A percentile compares a stretch with the other conserved stretches of the same genome.
Conservation (phyloP, 2,797 vertebrate genomes). For the Trachops cirrhosus region DNA sequence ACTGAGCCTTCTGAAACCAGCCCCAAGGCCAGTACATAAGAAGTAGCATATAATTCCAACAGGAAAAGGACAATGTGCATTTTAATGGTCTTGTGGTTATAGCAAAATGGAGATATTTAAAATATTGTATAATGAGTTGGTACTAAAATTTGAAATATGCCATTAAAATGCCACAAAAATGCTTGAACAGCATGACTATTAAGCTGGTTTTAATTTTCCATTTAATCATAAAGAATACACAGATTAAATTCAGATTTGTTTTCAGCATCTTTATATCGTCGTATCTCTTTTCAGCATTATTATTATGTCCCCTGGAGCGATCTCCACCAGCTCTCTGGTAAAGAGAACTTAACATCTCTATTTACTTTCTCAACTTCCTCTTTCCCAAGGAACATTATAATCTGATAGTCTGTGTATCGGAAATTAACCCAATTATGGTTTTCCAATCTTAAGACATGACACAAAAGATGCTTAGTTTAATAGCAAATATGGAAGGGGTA, state of each 20-base stretch:
- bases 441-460: neutral
- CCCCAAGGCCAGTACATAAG: slow-evolving; percentile 41
- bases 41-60: slow-evolving; percentile 36
- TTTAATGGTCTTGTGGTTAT: slow-evolving; percentile 34
- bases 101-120: slow-evolving; percentile 49
- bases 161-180: neutral
- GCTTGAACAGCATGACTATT: slow-evolving; percentile 45
- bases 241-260: slow-evolving; percentile 52
- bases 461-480: neutral
- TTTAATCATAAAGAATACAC: slow-evolving; percentile 55
- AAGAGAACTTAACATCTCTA: slow-evolving; percentile 33
- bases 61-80: slow-evolving; percentile 4
- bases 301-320: slow-evolving; percentile 5
- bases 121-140: slow-evolving; percentile 41
- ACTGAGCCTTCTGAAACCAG: slow-evolving; percentile 45
- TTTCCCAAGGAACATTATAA: neutral
- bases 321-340: slow-evolving; percentile 1
- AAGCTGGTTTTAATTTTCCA: slow-evolving; percentile 53
- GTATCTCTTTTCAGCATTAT: neutral
- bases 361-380: neutral
- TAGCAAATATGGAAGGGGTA: neutral
- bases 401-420: neutral
- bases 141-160: slow-evolving; percentile 60
- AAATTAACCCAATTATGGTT: neutral
- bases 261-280: neutral